Evolutionary conservation across 2,113 vertebrate genomes (phyloP).

Genomic region (Lophura nycthemera): DNA sequence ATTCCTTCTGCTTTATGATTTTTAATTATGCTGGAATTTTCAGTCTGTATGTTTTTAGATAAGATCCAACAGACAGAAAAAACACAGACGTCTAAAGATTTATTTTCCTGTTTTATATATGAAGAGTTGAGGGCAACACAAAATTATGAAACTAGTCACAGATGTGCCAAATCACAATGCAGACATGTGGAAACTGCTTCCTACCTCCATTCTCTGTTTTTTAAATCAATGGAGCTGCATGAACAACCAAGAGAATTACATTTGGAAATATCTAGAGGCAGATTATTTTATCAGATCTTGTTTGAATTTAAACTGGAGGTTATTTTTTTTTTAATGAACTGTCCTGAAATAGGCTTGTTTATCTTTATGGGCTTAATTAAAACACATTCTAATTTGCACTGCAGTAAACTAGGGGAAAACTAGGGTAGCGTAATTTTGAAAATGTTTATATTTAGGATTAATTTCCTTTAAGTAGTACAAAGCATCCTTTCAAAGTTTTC

Average conservation of each 20-base stretch:
- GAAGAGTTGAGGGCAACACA: not conserved
- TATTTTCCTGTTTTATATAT: not conserved
- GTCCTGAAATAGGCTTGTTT: not conserved
- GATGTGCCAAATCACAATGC: not conserved
- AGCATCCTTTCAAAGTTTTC: constrained; percentile 43
- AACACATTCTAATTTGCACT: not conserved
- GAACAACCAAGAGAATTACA: constrained; percentile 14
- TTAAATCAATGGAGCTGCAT: constrained; percentile 22
- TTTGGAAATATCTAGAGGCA: constrained; percentile 39
- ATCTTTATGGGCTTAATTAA: not conserved
- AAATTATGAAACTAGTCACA: constrained; percentile 6
- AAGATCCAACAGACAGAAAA: not conserved
- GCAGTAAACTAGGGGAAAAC: not conserved
- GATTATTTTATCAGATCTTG: constrained; percentile 41
- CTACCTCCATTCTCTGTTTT: not conserved
- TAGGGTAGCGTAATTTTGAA: not conserved
- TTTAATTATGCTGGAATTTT: not conserved
- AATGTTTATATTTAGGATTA: constrained; percentile 36
- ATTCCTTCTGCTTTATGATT: not conserved
- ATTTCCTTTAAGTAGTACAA: constrained; percentile 58
- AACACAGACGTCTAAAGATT: not conserved
- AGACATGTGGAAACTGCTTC: constrained; percentile 23
- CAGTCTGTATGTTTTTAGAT: not conserved
- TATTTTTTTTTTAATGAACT: not conserved
- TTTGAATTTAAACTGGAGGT: constrained; percentile 1